Conservation (phyloP, 1,140 invertebrate species). For the Polypedilum pembai region DNA sequence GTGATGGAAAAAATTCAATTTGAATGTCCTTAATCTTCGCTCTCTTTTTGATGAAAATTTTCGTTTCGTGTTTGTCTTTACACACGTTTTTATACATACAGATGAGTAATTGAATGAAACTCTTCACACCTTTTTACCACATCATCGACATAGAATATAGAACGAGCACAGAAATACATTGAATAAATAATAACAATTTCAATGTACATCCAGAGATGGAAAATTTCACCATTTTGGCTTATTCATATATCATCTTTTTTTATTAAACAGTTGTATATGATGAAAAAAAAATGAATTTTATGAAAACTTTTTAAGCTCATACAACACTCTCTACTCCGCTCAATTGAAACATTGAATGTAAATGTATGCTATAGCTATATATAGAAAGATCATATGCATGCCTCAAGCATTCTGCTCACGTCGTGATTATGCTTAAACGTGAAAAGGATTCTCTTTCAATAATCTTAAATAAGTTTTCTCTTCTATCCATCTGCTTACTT, state of each 20-base stretch:
- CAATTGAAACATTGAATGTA: conserved; percentile 4
- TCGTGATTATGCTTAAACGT: conserved; percentile 2
- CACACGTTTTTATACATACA: no score
- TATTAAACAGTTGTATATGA: not conserved
- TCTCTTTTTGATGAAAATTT: no score
- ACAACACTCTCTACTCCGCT: not conserved
- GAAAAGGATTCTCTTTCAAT: conserved; percentile 28
- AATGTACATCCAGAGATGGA: not conserved
- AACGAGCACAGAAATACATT: not conserved
- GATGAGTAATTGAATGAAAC: no score
- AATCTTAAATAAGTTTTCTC: conserved; percentile 22
- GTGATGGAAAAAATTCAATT: no score
- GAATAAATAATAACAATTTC: not conserved
- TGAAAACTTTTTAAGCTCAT: not conserved
- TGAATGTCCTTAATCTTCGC: no score
- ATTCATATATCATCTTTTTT: not conserved
- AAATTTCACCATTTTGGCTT: not conserved
- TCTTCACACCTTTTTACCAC: no score
- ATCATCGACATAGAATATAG: no score
- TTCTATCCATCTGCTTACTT: not conserved
- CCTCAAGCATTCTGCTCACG: not conserved
- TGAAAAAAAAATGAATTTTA: not conserved
- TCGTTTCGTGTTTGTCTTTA: no score
- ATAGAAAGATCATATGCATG: not conserved
- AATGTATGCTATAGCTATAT: not conserved